phyloP scores from a whole-genome alignment of 1,140 invertebrate genomes.

The Ips typographus region DNA sequence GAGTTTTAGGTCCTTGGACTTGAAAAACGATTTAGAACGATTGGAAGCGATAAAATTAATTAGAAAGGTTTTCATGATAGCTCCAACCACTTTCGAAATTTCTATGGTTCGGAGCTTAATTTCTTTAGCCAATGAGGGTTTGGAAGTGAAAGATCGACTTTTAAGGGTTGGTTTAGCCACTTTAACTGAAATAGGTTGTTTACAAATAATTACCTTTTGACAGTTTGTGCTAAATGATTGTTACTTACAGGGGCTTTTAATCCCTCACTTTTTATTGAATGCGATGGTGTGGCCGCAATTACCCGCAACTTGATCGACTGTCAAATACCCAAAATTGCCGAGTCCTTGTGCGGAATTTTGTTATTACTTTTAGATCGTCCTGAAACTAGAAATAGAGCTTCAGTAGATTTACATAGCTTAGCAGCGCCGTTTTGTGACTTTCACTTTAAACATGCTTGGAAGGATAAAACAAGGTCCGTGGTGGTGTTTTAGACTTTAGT shows the following conservation, averaged over 20 bases:
- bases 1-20: conserved; percentile 70
- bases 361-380: conserved; percentile 86
- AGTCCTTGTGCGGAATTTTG: conserved; percentile 84
- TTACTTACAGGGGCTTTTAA: conserved; percentile 73
- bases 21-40: conserved; percentile 86
- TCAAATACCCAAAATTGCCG: conserved; percentile 75
- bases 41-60: conserved; percentile 86
- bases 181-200: conserved; percentile 76
- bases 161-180: conserved; percentile 80
- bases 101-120: conserved; percentile 73
- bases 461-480: conserved; percentile 46
- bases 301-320: conserved; percentile 79
- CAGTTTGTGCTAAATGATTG: not conserved
- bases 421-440: conserved; percentile 92
- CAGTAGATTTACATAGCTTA: conserved; percentile 77
- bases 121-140: conserved; percentile 77
- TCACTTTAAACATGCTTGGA: conserved; percentile 64
- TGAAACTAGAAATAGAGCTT: conserved; percentile 70
- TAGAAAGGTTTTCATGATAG: conserved; percentile 67
- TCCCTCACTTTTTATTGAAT: conserved; percentile 74
- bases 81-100: conserved; percentile 65
- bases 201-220: not conserved
- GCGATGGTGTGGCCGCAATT: conserved; percentile 81
- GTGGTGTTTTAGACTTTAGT: conserved; percentile 4
- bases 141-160: conserved; percentile 77